phyloP scores from a whole-genome alignment of 2,797 vertebrate species.

The Cuniculus paca region DNA sequence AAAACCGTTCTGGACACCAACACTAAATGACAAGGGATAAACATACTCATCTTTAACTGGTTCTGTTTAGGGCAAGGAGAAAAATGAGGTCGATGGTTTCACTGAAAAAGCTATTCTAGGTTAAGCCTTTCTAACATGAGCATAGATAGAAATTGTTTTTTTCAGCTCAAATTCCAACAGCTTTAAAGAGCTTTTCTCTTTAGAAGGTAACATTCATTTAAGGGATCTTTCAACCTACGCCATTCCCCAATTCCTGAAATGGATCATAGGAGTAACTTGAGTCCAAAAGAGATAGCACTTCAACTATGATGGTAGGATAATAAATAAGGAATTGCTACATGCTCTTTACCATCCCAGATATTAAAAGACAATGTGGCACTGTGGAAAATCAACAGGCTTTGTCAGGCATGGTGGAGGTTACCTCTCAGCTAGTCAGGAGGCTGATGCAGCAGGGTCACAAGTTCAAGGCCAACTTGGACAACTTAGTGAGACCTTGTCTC shows the following conservation, averaged over 20 bases:
- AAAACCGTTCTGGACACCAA: constrained; percentile 45
- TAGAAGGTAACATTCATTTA: constrained; percentile 72
- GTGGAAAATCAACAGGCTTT: not conserved
- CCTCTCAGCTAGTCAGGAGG: not conserved
- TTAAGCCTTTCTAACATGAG: constrained; percentile 78
- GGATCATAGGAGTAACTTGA: constrained; percentile 71
- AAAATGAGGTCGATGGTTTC: constrained; percentile 83
- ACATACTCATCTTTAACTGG: constrained; percentile 71
- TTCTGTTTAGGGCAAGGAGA: constrained; percentile 75
- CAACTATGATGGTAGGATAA: constrained; percentile 20
- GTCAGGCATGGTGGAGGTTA: not conserved
- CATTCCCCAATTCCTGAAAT: constrained; percentile 74
- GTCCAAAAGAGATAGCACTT: constrained; percentile 60
- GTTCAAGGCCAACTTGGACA: not conserved
- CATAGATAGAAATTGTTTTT: constrained; percentile 77
- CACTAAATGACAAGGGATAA: constrained; percentile 74
- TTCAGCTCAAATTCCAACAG: constrained; percentile 75
- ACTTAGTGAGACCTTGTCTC: not conserved
- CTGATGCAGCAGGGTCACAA: not conserved
- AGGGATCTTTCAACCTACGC: constrained; percentile 70
- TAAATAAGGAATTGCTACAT: constrained; percentile 35
- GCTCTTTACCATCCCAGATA: constrained; percentile 5
- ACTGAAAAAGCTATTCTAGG: constrained; percentile 81
- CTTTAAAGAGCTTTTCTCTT: constrained; percentile 80
- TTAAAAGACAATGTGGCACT: not conserved